These are phyloP conservation scores for Lepidochitona cinerea DNA, from an alignment of 2,888 invertebrate species.

Conservation along the genomic window DNA sequence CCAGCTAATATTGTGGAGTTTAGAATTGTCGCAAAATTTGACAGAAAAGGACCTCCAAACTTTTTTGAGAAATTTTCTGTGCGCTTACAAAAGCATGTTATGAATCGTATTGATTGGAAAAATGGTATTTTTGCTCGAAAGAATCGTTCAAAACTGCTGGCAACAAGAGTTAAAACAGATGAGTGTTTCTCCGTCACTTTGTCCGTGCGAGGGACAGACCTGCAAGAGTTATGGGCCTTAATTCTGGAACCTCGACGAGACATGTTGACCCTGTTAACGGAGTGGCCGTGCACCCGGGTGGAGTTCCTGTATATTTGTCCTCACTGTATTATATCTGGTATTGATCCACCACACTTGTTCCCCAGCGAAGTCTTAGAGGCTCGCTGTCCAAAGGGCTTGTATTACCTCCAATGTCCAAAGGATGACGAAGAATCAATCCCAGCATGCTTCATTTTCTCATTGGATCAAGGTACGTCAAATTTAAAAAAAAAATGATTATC, in stretches of 20 bases:
- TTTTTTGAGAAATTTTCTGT: constrained; percentile 63
- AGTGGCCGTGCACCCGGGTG: constrained; percentile 59
- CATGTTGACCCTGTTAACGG: constrained; percentile 48
- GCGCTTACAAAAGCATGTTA: constrained; percentile 50
- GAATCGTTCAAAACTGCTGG: constrained; percentile 45
- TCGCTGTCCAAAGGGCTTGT: constrained; percentile 45
- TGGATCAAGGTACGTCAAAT: constrained; percentile 53
- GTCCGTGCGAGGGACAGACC: constrained; percentile 51
- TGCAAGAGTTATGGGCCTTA: constrained; percentile 59
- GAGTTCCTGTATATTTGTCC: constrained; percentile 51
- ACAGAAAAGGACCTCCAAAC: constrained; percentile 52
- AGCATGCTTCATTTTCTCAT: constrained; percentile 53
- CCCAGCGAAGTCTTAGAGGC: constrained; percentile 53
- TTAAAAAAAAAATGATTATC: neutral
- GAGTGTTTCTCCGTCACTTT: constrained; percentile 39
- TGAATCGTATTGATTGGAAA: constrained; percentile 55
- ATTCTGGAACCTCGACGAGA: constrained; percentile 43
- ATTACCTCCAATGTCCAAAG: constrained; percentile 44
- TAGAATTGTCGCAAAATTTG: constrained; percentile 46
- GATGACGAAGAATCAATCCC: constrained; percentile 44
- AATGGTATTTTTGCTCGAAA: constrained; percentile 53
- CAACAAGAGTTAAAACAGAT: constrained; percentile 37
- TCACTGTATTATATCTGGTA: constrained; percentile 49
- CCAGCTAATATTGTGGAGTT: constrained; percentile 37
- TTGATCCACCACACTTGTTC: constrained; percentile 45